Conservation (phyloP, 1,140 invertebrate genomes). For the Heliothis virescens region DNA sequence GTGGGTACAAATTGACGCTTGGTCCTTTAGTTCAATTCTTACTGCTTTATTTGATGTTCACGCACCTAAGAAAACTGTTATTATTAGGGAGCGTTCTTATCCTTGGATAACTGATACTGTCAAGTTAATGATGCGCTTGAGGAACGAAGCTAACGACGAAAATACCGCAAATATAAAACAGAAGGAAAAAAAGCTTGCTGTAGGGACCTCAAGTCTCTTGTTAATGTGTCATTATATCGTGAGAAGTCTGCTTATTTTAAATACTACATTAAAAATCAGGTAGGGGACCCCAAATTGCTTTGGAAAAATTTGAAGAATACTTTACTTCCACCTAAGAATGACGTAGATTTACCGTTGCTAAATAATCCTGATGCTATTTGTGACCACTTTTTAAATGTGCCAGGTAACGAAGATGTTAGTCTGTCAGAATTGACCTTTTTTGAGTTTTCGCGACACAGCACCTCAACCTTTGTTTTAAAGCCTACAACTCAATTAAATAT, state of each 20-base stretch:
- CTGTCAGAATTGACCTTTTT: constrained; percentile 32
- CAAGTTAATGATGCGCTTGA: constrained; percentile 54
- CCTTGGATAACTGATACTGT: constrained; percentile 54
- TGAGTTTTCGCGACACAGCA: constrained; percentile 19
- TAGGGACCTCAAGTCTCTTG: constrained; percentile 49
- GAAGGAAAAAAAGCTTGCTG: constrained; percentile 52
- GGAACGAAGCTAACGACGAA: constrained; percentile 51
- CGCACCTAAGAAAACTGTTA: neutral
- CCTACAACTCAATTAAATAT: neutral
- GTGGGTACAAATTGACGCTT: no score
- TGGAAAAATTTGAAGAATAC: constrained; percentile 55
- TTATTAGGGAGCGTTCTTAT: constrained; percentile 21
- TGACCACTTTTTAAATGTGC: constrained; percentile 49
- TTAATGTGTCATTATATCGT: constrained; percentile 24
- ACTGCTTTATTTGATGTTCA: no score
- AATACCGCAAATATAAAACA: constrained; percentile 8
- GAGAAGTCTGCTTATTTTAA: constrained; percentile 59
- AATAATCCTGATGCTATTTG: constrained; percentile 52
- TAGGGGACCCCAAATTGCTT: constrained; percentile 47
- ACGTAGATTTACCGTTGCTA: constrained; percentile 32
- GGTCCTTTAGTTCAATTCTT: no score
- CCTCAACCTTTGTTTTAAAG: neutral
- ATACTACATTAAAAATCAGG: constrained; percentile 51
- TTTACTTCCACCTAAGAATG: constrained; percentile 33
- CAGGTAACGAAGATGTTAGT: constrained; percentile 18